Conservation (phyloP, 2,888 invertebrate species). For the Herminia tarsipennalis region DNA sequence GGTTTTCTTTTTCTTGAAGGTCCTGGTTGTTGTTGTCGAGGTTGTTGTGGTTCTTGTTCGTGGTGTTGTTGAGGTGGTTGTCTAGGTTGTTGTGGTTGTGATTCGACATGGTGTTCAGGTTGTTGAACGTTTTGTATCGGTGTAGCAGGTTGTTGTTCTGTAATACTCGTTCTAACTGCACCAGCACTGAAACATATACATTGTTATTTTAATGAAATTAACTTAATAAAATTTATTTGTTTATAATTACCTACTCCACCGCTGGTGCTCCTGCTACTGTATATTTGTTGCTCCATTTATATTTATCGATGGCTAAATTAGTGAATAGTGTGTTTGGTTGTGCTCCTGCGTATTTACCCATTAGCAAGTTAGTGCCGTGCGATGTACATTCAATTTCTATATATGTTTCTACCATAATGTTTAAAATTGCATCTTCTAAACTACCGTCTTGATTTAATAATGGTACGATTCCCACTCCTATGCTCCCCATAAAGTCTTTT, state of each 20-base stretch:
- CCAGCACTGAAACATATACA: no score
- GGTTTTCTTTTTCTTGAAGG: neutral
- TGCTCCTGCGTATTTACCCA: neutral
- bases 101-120: neutral
- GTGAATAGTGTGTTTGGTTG: conserved; percentile 11
- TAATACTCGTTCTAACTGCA: neutral
- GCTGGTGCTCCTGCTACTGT: conserved; percentile 1
- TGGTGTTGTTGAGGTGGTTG: neutral
- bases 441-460: conserved; percentile 20
- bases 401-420: conserved; percentile 20
- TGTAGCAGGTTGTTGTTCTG: neutral
- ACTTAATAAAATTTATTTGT: neutral
- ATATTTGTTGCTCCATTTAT: conserved; percentile 8
- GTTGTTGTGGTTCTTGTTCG: neutral
- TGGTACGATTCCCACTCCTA: conserved; percentile 21
- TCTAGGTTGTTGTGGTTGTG: neutral
- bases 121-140: neutral
- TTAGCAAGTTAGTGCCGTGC: conserved; percentile 9
- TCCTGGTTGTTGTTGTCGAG: neutral
- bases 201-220: neutral
- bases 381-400: conserved; percentile 21
- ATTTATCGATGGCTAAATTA: conserved; percentile 1
- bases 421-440: conserved; percentile 22
- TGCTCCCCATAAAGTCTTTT: conserved; percentile 2
- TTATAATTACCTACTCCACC: conserved; percentile 10